Conservation (phyloP, 2,797 vertebrate species). For the Aeoliscus strigatus region DNA sequence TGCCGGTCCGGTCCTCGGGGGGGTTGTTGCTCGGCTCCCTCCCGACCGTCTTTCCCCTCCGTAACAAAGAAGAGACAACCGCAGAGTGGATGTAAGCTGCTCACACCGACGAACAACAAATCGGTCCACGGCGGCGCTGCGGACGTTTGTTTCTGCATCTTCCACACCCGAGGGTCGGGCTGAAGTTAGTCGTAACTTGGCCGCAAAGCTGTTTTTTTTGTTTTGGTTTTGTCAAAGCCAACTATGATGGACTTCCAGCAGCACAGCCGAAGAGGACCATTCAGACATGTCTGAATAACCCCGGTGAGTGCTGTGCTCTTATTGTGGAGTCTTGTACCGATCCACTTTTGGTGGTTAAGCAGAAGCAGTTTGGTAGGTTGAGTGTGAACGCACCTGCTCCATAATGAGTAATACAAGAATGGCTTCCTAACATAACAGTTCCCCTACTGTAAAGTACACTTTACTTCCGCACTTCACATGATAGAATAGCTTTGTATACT, state of each 20-base stretch:
- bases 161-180: too few relatives aligned
- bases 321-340: not conserved
- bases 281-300: conserved; percentile 6
- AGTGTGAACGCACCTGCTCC: conserved; percentile 41
- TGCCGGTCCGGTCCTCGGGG: too few relatives aligned
- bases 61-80: conserved; percentile 67
- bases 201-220: too few relatives aligned
- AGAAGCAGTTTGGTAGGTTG: conserved; percentile 5
- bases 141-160: too few relatives aligned
- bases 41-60: conserved; percentile 14
- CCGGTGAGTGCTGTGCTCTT: conserved; percentile 39
- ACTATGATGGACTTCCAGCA: conserved; percentile 16
- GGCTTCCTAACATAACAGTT: too few relatives aligned
- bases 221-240: conserved; percentile 3
- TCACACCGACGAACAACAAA: not conserved
- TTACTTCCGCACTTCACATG: too few relatives aligned
- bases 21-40: conserved; percentile 11
- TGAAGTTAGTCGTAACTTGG: too few relatives aligned
- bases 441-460: not conserved
- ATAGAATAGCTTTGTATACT: too few relatives aligned
- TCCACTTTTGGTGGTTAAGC: not conserved
- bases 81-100: conserved; percentile 25
- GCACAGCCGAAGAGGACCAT: conserved; percentile 11
- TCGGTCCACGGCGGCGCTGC: too few relatives aligned
- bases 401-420: too few relatives aligned